phyloP scores from a whole-genome alignment of 2,888 invertebrate species.

The Hoplodrina ambigua region DNA sequence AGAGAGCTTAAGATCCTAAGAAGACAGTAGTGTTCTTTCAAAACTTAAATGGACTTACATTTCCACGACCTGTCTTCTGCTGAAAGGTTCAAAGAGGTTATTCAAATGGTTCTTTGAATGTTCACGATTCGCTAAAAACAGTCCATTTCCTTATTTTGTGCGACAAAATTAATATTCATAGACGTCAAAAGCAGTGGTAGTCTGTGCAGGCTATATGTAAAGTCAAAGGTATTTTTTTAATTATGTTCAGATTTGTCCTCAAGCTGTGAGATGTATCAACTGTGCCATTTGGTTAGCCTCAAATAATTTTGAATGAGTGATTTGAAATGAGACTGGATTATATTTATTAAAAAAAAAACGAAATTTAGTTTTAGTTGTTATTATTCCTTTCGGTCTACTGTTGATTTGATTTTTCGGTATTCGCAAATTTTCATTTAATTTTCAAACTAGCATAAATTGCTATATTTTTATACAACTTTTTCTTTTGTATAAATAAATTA shows the following conservation, averaged over 20 bases:
- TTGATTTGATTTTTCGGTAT: background rate
- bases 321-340: conserved; percentile 66
- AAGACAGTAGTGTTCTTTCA: background rate
- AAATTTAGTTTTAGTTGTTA: conserved; percentile 15
- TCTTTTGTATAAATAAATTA: conserved; percentile 8
- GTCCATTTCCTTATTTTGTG: no score
- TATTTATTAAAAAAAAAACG: conserved; percentile 30
- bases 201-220: no score
- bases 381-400: conserved; percentile 3
- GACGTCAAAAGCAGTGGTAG: no score
- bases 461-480: background rate
- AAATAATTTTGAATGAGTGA: conserved; percentile 51
- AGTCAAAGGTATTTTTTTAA: no score
- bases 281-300: conserved; percentile 5
- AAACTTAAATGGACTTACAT: background rate
- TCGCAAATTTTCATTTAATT: background rate
- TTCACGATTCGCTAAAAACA: no score
- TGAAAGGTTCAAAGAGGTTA: background rate
- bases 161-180: no score
- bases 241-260: no score
- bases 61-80: conserved; percentile 2
- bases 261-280: background rate
- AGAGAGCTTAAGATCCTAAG: background rate
- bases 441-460: background rate
- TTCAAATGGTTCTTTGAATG: background rate